Conservation (phyloP, 2,113 vertebrate species). For the Prietella phreatophila region DNA sequence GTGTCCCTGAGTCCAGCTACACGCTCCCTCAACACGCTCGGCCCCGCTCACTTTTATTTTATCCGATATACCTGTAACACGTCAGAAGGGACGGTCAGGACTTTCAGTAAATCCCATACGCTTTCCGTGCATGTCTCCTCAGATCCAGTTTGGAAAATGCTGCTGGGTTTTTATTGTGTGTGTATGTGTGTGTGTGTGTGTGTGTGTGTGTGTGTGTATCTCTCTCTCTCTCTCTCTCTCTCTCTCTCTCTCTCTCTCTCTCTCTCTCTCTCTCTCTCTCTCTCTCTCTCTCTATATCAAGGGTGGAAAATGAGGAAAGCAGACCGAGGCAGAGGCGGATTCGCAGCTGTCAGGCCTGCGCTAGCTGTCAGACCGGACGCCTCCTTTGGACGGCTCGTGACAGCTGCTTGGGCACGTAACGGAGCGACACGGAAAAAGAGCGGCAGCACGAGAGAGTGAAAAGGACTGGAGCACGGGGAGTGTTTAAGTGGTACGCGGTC, state of each 20-base stretch:
- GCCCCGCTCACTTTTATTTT: constrained; percentile 61
- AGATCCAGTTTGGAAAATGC: background rate
- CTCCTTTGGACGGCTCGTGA: background rate
- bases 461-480: background rate
- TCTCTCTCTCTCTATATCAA: too few relatives aligned
- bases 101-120: background rate
- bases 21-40: constrained; percentile 47
- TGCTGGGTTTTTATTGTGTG: too few relatives aligned
- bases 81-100: constrained; percentile 38
- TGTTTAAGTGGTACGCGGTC: constrained; percentile 14
- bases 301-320: constrained; percentile 34
- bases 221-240: too few relatives aligned
- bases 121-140: background rate
- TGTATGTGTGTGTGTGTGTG: too few relatives aligned
- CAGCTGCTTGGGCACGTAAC: constrained; percentile 11
- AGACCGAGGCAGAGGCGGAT: constrained; percentile 1
- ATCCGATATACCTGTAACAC: constrained; percentile 56
- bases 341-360: background rate
- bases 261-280: too few relatives aligned
- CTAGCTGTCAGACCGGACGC: constrained; percentile 17
- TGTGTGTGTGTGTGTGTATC: too few relatives aligned
- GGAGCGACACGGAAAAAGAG: constrained; percentile 10
- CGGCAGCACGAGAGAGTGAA: background rate
- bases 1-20: constrained; percentile 56
- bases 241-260: too few relatives aligned